A percentile compares a stretch with the other conserved stretches of the same genome.
phyloP scores from a whole-genome alignment of 2,888 invertebrate genomes.

The Buathra laborator region DNA sequence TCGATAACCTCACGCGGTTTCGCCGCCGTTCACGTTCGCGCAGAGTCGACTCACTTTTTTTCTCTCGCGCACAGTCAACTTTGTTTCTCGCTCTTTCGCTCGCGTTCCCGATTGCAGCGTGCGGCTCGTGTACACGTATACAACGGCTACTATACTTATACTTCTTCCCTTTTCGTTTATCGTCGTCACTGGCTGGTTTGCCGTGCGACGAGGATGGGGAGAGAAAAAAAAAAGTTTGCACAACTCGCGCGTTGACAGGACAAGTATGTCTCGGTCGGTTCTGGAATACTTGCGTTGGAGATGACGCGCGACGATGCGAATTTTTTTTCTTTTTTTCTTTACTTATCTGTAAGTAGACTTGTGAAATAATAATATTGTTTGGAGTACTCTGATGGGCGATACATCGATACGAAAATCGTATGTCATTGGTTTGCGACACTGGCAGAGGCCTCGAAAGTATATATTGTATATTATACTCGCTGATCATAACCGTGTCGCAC shows the following conservation, averaged over 20 bases:
- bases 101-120: neutral
- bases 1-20: conserved; percentile 69
- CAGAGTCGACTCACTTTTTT: conserved; percentile 48
- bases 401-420: neutral
- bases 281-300: conserved; percentile 28
- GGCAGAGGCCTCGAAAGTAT: conserved; percentile 7
- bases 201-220: conserved; percentile 24
- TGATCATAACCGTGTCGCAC: conserved; percentile 15
- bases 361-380: conserved; percentile 10
- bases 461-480: conserved; percentile 38
- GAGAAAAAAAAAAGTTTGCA: conserved; percentile 31
- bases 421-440: conserved; percentile 2
- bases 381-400: neutral
- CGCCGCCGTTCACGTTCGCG: conserved; percentile 53
- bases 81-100: conserved; percentile 35
- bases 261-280: conserved; percentile 24
- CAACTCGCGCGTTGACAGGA: conserved; percentile 39
- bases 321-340: neutral
- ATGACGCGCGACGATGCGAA: conserved; percentile 28
- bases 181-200: conserved; percentile 35
- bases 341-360: neutral
- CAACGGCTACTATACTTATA: conserved; percentile 18
- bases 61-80: conserved; percentile 36
- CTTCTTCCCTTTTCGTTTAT: conserved; percentile 31
- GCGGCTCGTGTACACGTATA: conserved; percentile 2